These are phyloP conservation scores for Bellardia bayeri DNA, from an alignment of 2,888 invertebrate genomes.

Conservation along the genomic window DNA sequence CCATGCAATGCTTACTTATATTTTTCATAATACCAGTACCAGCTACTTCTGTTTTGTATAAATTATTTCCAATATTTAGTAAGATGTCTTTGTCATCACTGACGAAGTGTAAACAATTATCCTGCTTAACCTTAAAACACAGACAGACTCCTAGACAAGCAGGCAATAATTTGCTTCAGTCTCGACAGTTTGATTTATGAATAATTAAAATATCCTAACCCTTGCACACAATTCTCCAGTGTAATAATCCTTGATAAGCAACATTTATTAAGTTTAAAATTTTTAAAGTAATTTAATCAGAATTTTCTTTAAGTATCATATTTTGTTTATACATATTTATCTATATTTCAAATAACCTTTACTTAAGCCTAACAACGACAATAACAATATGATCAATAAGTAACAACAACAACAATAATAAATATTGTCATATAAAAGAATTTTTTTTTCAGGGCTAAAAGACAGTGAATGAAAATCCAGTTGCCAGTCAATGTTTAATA, in stretches of 20 bases:
- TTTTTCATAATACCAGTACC: too few species aligned
- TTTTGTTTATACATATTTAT: constrained; percentile 14
- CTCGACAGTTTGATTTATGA: not conserved
- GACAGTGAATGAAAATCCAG: constrained; percentile 37
- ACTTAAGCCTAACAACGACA: not conserved
- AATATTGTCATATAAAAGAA: constrained; percentile 50
- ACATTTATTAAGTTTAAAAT: constrained; percentile 30
- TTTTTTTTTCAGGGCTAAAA: constrained; percentile 53
- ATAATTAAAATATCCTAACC: constrained; percentile 5
- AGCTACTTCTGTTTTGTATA: too few species aligned
- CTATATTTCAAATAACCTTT: constrained; percentile 36
- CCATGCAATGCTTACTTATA: too few species aligned
- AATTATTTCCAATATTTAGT: too few species aligned
- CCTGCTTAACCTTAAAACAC: too few species aligned
- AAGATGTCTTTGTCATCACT: too few species aligned
- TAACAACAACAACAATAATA: not conserved
- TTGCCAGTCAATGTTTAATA: constrained; percentile 59
- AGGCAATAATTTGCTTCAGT: not conserved
- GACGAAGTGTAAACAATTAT: too few species aligned
- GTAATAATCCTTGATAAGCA: constrained; percentile 2
- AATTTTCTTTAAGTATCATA: constrained; percentile 27
- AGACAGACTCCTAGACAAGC: not conserved
- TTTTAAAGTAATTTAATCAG: constrained; percentile 26
- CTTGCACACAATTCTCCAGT: not conserved
- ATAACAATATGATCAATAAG: not conserved